A percentile compares a stretch with the other conserved stretches of the same genome.
Evolutionary conservation across 2,797 vertebrate genomes (phyloP).

Genomic region (Heterohyrax brucei): DNA sequence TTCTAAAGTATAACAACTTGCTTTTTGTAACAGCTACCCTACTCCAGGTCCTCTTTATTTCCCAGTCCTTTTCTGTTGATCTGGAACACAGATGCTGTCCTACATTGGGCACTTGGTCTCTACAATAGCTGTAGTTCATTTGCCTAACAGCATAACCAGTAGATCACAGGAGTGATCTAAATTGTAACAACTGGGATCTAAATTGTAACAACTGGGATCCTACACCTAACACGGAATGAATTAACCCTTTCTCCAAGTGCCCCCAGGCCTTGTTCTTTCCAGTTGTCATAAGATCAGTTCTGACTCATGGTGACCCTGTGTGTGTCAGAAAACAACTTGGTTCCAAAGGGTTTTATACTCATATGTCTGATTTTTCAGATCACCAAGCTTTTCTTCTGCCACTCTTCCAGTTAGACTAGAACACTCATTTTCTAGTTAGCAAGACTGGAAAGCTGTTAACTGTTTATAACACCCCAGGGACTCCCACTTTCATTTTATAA

Average conservation of each 20-base stretch:
- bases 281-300: too few relatives aligned
- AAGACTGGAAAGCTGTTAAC: too few relatives aligned
- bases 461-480: too few relatives aligned
- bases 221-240: background rate
- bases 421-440: too few relatives aligned
- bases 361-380: too few relatives aligned
- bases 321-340: too few relatives aligned
- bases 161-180: background rate
- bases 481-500: too few relatives aligned
- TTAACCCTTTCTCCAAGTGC: background rate
- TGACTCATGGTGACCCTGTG: too few relatives aligned
- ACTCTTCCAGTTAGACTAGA: too few relatives aligned
- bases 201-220: background rate
- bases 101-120: background rate
- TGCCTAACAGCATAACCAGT: background rate
- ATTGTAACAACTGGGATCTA: background rate
- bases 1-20: background rate
- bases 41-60: background rate
- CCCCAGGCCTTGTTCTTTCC: too few relatives aligned
- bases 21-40: background rate
- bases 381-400: too few relatives aligned
- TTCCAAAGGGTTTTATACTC: too few relatives aligned
- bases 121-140: background rate
- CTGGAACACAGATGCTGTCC: background rate
- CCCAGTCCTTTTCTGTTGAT: background rate